Percentiles rank a stretch among this genome's conserved stretches.
Evolutionary conservation across 1,140 invertebrate genomes (phyloP).

Genomic region (Magallana angulata): DNA sequence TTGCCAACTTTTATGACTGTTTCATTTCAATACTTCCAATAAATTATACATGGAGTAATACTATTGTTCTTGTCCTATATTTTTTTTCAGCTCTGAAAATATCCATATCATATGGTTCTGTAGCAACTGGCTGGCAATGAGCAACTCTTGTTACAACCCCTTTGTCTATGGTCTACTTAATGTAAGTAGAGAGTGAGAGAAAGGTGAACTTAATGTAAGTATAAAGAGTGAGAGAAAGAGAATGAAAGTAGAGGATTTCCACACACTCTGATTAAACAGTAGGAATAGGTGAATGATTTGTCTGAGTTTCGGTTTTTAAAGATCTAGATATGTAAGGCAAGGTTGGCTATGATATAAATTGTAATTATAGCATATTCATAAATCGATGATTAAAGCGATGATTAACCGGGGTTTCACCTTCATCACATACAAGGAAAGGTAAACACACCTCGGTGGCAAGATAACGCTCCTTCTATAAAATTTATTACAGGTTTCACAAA

Average conservation of each 20-base stretch:
- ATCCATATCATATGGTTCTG: constrained; percentile 84
- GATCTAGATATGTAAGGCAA: neutral
- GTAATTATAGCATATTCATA: neutral
- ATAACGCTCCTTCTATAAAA: neutral
- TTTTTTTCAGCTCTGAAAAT: constrained; percentile 75
- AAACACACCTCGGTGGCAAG: neutral
- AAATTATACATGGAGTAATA: neutral
- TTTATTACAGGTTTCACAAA: too few relatives aligned
- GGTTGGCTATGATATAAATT: neutral
- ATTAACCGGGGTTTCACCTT: neutral
- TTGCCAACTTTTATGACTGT: too few relatives aligned
- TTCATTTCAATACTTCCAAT: neutral
- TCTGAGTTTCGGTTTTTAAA: neutral
- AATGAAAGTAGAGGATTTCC: neutral
- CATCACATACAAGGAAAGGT: neutral
- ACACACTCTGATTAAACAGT: too few relatives aligned
- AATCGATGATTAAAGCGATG: neutral
- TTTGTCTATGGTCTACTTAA: constrained; percentile 93
- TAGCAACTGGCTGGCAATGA: constrained; percentile 92
- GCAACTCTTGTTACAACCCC: constrained; percentile 91
- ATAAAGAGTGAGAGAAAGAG: neutral
- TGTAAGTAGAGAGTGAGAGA: constrained; percentile 81
- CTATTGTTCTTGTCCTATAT: neutral
- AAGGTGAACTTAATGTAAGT: neutral
- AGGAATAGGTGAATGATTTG: neutral